Evolutionary conservation across 2,113 vertebrate species (phyloP).

Genomic region (Platichthys flesus): DNA sequence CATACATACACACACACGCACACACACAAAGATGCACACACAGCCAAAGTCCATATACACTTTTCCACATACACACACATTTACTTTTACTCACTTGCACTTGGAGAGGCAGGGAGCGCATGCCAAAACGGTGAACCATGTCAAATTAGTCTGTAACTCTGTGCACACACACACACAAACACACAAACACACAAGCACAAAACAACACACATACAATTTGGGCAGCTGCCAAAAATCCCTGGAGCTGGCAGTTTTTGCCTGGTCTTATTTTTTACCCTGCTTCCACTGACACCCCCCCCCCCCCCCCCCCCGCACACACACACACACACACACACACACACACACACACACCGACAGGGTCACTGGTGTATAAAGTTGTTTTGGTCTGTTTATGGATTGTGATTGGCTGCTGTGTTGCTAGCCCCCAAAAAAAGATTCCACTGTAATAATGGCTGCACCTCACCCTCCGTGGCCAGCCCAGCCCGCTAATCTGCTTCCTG

Average conservation of each 20-base stretch:
- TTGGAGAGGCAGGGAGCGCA: slow-evolving; percentile 46
- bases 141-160: slow-evolving; percentile 74
- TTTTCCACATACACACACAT: slow-evolving; percentile 27
- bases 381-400: slow-evolving; percentile 78
- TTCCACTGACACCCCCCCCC: not conserved
- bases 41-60: slow-evolving; percentile 34
- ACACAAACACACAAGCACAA: slow-evolving; percentile 33
- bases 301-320: slow-evolving; percentile 7
- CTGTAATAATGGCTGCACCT: slow-evolving; percentile 73
- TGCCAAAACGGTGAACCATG: slow-evolving; percentile 76
- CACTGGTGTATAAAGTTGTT: slow-evolving; percentile 81
- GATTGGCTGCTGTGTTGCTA: slow-evolving; percentile 84
- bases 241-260: slow-evolving; percentile 69
- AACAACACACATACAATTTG: slow-evolving; percentile 43
- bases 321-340: slow-evolving; percentile 35
- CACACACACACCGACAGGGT: slow-evolving; percentile 61
- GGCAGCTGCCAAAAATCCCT: slow-evolving; percentile 73
- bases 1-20: slow-evolving; percentile 24
- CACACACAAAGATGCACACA: slow-evolving; percentile 18
- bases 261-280: slow-evolving; percentile 53
- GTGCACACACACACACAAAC: slow-evolving; percentile 44
- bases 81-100: slow-evolving; percentile 28
- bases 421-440: slow-evolving; percentile 66
- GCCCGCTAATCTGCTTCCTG: slow-evolving; percentile 66
- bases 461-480: slow-evolving; percentile 41